Evolutionary conservation across 2,797 vertebrate species (phyloP), one percentile per base, ranked within the genome.

Genomic region (Karalla daura): DNA sequence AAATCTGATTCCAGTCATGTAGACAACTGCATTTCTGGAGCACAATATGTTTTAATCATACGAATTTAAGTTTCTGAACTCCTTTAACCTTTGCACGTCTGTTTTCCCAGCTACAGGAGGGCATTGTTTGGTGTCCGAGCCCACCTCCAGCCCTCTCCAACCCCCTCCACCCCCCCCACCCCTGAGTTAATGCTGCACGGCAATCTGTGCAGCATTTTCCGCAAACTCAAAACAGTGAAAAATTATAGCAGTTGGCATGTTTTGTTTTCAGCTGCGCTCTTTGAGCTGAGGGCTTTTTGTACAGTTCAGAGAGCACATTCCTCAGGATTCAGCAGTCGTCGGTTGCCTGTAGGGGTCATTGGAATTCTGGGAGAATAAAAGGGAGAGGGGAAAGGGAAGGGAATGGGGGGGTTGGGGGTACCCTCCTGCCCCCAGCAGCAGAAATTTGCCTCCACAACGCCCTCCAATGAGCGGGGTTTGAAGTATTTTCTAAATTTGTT

Each of bases 231-330:
- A 90, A 93, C 93, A 80, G 91, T 89, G 80, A 94, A 91, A 94
- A 95, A 95, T 95, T 94, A 96, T 95, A 94, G 87, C 90, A 96
- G 77, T 95, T 96, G 95, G 94, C 95, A 95, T 95, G 95, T 93
- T 96, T 96, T 95, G 93, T 97, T 97, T 97, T 96, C 94, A 94
- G 94, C 93, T 92, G 90, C 90, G 91, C 92, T 92, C 87, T 84
- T 88, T 94, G 92, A 91, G 92, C 94, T 94, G 90, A 93, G 90
- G 94, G 93, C 94, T 94, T 88, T 96, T 95, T 94, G 93, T 95
- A 95, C 94, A 97, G 95, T 98, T 96, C 96, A 96, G 94, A 95
- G 95, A 96, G 95, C 95, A 96, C 95, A 96, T 97, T 98, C 94
- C 94, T 94, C 79, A 91, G 89, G 88, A 95, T 94, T 93, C 87